Evolutionary conservation across 1,140 invertebrate genomes (phyloP), one percentile per base, ranked within the genome.

Genomic region (Diabrotica undecimpunctata): DNA sequence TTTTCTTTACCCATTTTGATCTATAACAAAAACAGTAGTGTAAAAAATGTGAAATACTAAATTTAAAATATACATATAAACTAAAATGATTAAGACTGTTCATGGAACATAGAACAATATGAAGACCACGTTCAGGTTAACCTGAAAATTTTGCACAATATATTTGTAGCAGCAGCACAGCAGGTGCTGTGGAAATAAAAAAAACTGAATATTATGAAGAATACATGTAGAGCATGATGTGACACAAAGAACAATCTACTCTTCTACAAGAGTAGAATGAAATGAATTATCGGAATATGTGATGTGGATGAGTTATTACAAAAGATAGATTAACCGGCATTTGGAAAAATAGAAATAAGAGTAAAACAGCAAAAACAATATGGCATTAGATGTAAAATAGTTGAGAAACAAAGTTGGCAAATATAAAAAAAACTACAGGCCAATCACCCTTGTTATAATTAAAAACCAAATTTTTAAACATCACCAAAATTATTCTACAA

Each of bases 1-100:
- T 98, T 98, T 86, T 98, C 96, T 84, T 95, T 95, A 72, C 90
- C 90, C 92, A 94, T 94, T 83, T 82, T 83, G 77, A 57, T 66
- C 61, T 64, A 68, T 66, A 68, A 60, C 36, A 75, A 73, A 25
- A 54, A 62, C 67, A 66, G 65, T 8, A 56, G 64, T 10, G 65
- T 52, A 51, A 12, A 10, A 58, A 37, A 63, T n/a, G 36, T 13
- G 5, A 51, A 14, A 46, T 14, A 11, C 14, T 13, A 50, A 6
- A n/a, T 50, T 46, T 35, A 9, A 57, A 56, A 51, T 9, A n/a
- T 37, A 58, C 13, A 39, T 54, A 10, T 14, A 36, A 7, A 14
- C 35, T 41, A 8, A 60, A 25, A 14, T 37, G 5, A 1, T 37
- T 36, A 14, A 41, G n/a, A 57, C 8, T 9, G 50, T 62, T 54